A percentile compares a stretch with the other conserved stretches of the same genome.
These are phyloP conservation scores for Martes martes DNA, from an alignment of 2,113 vertebrate species.

Conservation along the genomic window DNA sequence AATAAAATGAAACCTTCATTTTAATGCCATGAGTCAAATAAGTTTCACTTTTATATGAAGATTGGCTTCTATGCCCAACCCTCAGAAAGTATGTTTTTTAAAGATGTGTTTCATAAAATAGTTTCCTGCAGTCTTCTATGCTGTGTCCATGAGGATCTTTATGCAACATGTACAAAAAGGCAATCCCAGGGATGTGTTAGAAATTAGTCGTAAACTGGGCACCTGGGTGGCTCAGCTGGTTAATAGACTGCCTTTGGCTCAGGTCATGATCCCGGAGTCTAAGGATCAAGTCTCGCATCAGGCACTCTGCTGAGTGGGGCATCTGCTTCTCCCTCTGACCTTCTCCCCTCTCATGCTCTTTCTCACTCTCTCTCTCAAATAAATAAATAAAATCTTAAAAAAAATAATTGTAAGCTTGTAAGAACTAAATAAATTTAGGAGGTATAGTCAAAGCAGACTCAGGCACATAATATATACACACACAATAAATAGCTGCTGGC, in stretches of 20 bases:
- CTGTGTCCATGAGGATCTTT: background rate
- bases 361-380: no score
- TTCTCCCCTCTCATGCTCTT: no score
- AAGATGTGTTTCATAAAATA: background rate
- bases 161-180: background rate
- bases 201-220: background rate
- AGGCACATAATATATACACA: background rate
- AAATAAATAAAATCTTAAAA: no score
- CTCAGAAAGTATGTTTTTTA: background rate
- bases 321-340: no score
- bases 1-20: background rate
- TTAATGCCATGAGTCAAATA: background rate
- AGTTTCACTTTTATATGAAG: constrained; percentile 4
- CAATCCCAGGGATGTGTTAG: background rate
- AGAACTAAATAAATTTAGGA: background rate
- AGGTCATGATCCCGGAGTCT: no score
- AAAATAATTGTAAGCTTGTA: background rate
- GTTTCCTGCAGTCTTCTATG: background rate
- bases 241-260: no score
- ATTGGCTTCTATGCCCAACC: background rate
- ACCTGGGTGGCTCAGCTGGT: no score
- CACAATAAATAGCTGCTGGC: background rate
- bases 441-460: background rate
- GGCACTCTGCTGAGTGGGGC: no score
- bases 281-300: no score